phyloP scores from a whole-genome alignment of 2,797 vertebrate genomes.

The Petrocephalus sullivani region DNA sequence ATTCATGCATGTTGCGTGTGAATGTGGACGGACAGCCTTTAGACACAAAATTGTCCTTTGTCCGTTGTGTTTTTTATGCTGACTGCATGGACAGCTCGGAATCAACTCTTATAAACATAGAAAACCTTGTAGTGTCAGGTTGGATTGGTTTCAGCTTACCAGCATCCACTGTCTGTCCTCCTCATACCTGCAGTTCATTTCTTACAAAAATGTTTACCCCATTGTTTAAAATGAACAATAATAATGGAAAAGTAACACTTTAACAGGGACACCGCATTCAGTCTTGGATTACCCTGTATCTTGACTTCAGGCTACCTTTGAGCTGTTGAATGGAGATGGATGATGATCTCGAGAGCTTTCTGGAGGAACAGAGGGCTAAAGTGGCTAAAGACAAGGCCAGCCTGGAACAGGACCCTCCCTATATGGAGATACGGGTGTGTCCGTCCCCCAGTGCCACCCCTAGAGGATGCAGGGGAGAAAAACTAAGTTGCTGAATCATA shows the following conservation, averaged over 20 bases:
- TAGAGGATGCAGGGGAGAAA: background rate
- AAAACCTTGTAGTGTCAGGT: background rate
- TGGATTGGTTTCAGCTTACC: background rate
- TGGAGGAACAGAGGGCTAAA: slow-evolving; percentile 75
- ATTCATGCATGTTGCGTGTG: background rate
- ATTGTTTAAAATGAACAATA: background rate
- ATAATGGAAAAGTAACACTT: background rate
- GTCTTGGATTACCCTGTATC: background rate
- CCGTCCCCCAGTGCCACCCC: background rate
- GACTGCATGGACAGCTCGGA: background rate
- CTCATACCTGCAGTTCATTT: background rate
- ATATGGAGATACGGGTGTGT: slow-evolving; percentile 81
- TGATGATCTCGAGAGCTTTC: slow-evolving; percentile 75
- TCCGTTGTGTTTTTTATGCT: background rate
- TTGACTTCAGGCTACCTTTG: slow-evolving; percentile 5
- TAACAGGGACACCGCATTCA: background rate
- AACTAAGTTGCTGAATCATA: background rate
- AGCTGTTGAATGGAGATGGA: slow-evolving; percentile 54
- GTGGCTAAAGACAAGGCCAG: slow-evolving; percentile 74
- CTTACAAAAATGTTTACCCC: background rate
- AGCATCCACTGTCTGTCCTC: background rate
- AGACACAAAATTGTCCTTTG: background rate
- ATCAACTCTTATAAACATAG: background rate
- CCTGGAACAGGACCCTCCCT: slow-evolving; percentile 72
- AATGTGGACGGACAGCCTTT: background rate